Evolutionary conservation across 2,797 vertebrate species (phyloP), one percentile per base, ranked within the genome.

Genomic region (Atherinosoma microstoma): DNA sequence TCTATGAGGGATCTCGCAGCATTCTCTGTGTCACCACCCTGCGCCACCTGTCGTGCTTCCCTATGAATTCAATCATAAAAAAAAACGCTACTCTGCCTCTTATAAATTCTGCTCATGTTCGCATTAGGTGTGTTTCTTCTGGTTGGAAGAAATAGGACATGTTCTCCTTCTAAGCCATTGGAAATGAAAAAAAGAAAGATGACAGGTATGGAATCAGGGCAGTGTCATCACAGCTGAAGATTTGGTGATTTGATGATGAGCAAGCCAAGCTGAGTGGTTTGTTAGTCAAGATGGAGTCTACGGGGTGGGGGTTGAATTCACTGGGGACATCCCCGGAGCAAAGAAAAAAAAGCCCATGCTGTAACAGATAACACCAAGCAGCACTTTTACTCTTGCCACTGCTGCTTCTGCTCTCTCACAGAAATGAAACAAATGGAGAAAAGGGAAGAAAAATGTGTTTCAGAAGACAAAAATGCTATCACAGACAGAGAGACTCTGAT

Each of bases 181-280:
- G 60, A 84, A 81, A 73, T 66, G 65, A 22, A 76, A 56, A 51
- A 54, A 54, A 74, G 34, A 69, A 20, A 64, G 63, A 77, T 76
- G 67, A 75, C 80, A 77, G 62, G 68, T 80, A 73, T 61, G 24
- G 70, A 73, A 74, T 80, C 67, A 69, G 54, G 38, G 56, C 24
- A 38, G 42, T 66, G 51, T 29, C 73, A 58, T 47, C 64, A 70
- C 72, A 53, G 40, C 40, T 36, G 49, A 78, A 75, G 65, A 60
- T 81, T 82, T 82, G 24, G 69, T 54, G 60, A 75, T 54, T 38
- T 40, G 74, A 80, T 81, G 69, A 88, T 75, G 32, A 70, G 42
- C 59, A 29, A 73, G 64, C 42, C 45, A 70, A 57, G 56, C 30
- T 36, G 68, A 76, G 67, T 75, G 70, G 57, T 75, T 69, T 58